Conservation (phyloP, 2,888 invertebrate genomes). For the Pammene fasciana region DNA sequence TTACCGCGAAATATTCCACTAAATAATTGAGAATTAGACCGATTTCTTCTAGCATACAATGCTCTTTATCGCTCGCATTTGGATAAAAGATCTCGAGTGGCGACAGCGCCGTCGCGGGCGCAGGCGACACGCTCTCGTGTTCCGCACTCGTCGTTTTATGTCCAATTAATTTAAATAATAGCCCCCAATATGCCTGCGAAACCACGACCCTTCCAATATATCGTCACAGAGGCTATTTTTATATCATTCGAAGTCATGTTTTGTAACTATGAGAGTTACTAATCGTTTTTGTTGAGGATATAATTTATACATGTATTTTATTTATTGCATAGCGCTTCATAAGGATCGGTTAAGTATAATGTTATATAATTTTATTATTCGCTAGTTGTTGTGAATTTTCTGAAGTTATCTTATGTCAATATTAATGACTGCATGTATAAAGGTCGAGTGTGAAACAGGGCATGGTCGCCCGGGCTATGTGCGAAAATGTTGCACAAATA, state of each 20-base stretch:
- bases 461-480: conserved; percentile 32
- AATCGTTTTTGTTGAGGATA: background rate
- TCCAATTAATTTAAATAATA: conserved; percentile 82
- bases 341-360: conserved; percentile 11
- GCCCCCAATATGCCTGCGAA: conserved; percentile 74
- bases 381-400: conserved; percentile 27
- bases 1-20: too few relatives aligned
- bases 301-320: background rate
- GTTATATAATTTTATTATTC: conserved; percentile 27
- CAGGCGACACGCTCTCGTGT: conserved; percentile 67
- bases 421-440: conserved; percentile 5
- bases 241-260: conserved; percentile 41
- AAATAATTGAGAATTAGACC: too few relatives aligned
- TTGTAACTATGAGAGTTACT: background rate
- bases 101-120: conserved; percentile 51
- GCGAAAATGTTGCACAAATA: conserved; percentile 31
- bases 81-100: conserved; percentile 44
- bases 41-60: too few relatives aligned
- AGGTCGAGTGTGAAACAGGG: conserved; percentile 31
- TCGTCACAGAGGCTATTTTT: conserved; percentile 42
- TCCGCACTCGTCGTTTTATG: conserved; percentile 72
- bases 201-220: conserved; percentile 54
- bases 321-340: conserved; percentile 2
- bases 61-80: conserved; percentile 27
- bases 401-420: conserved; percentile 12